phyloP scores from a whole-genome alignment of 2,797 vertebrate genomes.

The Pampus argenteus region DNA sequence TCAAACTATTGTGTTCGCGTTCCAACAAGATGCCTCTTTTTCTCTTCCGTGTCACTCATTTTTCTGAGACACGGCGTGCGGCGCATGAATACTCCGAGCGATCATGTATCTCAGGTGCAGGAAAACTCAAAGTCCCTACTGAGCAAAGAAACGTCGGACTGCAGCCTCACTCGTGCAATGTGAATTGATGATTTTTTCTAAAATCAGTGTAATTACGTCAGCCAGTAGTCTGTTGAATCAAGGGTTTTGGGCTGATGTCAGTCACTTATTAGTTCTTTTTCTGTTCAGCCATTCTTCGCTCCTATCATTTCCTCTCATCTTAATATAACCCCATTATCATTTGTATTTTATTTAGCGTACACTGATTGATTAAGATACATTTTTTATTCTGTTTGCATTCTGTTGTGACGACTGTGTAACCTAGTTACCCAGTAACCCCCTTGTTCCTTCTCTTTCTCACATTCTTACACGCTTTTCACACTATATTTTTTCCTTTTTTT shows the following conservation, averaged over 20 bases:
- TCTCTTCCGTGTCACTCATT: conserved; percentile 43
- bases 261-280: conserved; percentile 19
- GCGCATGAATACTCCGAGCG: conserved; percentile 39
- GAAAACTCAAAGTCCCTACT: conserved; percentile 31
- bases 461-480: conserved; percentile 4
- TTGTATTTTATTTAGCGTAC: conserved; percentile 29
- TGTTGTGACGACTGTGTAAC: not conserved
- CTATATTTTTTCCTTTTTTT: not conserved
- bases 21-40: conserved; percentile 55
- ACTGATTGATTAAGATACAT: conserved; percentile 20
- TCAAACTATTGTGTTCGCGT: conserved; percentile 50
- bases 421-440: conserved; percentile 9
- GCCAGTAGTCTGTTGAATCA: too few species aligned
- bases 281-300: not conserved
- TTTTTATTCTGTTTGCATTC: conserved; percentile 1
- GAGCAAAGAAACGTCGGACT: conserved; percentile 16
- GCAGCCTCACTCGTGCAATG: not conserved
- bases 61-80: conserved; percentile 27
- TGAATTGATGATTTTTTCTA: conserved; percentile 15
- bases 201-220: conserved; percentile 5
- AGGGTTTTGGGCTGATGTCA: too few species aligned
- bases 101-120: conserved; percentile 43
- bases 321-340: conserved; percentile 2
- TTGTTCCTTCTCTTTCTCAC: not conserved
- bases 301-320: too few species aligned